Evolutionary conservation across 2,888 invertebrate species (phyloP), one percentile per base, ranked within the genome.

Genomic region (Brachycybe producta): DNA sequence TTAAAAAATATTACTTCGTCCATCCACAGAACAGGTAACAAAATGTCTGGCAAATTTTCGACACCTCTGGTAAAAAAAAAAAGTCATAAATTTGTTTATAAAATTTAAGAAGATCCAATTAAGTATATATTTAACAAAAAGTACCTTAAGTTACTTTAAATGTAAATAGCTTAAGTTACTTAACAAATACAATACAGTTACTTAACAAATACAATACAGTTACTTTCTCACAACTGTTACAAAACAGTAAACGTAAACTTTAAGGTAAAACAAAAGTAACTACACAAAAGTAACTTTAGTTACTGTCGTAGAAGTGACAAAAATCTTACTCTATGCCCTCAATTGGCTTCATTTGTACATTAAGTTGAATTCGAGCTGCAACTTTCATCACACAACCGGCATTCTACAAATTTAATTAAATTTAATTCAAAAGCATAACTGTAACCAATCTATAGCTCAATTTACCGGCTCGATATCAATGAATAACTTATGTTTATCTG

Each of bases 381-480:
- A 42, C 49, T 7, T 34, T 40, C 17, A 49, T 34, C 17, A 49
- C n/a, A 11, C 30, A 24, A 21, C 49, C 49, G 1, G 49, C 40
- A 40, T 30, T 41, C 49, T 49, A 15, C 13, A 27, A 19, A 43
- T 4, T 26, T 34, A 43, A 42, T n/a, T n/a, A n/a, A n/a, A n/a
- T n/a, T n/a, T n/a, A 28, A 8, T 27, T 40, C 5, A 40, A 26
- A 3, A 2, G 13, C 5, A 44, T 8, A 30, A 15, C 17, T 30
- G 15, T 38, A 13, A 30, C 23, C 5, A 36, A 36, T 26, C 5
- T n/a, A 19, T 17, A 8, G n/a, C 5, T 46, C 5, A 7, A 27
- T 35, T 53, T 46, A 53, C 53, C 13, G 53, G 53, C 24, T 53
- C 53, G 5, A 53, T 4, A 7, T 47, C 43, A 26, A 43, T 24